phyloP scores from a whole-genome alignment of 1,140 invertebrate species.

The Trichomalopsis sarcophagae region DNA sequence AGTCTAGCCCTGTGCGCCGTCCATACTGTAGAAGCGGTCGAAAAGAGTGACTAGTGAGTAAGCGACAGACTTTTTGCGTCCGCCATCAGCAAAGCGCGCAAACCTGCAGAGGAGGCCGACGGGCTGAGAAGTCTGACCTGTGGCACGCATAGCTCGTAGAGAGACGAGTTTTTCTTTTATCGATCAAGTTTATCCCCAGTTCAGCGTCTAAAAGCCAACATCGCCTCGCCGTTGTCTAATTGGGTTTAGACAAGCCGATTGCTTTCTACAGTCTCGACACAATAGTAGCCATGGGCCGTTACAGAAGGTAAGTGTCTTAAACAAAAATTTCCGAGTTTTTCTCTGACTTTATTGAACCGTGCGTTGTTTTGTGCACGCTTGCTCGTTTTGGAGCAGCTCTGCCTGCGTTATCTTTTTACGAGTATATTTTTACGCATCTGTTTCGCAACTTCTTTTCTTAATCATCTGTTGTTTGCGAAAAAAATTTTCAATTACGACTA shows the following conservation, averaged over 20 bases:
- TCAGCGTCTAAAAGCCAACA: neutral
- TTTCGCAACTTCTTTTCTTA: too few species aligned
- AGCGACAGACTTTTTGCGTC: conserved; percentile 7
- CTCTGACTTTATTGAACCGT: too few species aligned
- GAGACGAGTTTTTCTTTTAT: neutral
- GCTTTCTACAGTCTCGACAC: conserved; percentile 9
- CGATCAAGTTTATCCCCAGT: neutral
- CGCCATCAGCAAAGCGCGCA: conserved; percentile 33
- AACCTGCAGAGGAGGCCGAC: neutral
- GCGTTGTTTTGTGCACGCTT: neutral
- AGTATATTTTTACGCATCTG: too few species aligned
- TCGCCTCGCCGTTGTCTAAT: neutral
- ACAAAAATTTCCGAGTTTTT: neutral
- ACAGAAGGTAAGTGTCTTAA: conserved; percentile 58
- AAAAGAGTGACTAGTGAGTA: neutral
- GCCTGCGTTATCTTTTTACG: too few species aligned
- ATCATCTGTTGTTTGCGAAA: neutral
- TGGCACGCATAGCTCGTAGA: neutral
- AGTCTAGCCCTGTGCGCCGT: too few species aligned
- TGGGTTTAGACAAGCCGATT: conserved; percentile 27
- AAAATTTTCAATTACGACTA: neutral
- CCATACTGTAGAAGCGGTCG: neutral
- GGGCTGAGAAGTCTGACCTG: neutral
- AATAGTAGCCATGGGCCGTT: conserved; percentile 60
- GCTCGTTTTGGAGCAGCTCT: neutral